phyloP scores from a whole-genome alignment of 2,113 vertebrate species.

The Catharus bicknelli region DNA sequence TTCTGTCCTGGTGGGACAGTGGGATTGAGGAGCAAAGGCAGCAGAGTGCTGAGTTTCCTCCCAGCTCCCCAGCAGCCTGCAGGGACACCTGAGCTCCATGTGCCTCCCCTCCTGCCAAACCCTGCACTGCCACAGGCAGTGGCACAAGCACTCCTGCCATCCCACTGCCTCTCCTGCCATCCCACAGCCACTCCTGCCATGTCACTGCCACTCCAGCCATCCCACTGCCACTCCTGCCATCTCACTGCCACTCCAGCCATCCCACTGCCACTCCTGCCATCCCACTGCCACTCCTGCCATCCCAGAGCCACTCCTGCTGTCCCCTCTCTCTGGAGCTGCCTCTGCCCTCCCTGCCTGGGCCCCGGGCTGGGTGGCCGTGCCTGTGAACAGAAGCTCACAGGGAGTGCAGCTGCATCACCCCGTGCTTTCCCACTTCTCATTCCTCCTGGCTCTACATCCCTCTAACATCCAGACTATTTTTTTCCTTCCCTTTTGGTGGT shows the following conservation, averaged over 20 bases:
- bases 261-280: no score
- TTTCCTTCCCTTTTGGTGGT: background rate
- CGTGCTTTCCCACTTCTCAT: background rate
- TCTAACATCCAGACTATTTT: background rate
- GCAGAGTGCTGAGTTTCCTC: background rate
- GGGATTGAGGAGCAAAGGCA: background rate
- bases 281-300: no score
- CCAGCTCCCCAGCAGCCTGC: background rate
- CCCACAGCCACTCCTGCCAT: no score
- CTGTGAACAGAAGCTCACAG: background rate
- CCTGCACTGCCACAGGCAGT: background rate
- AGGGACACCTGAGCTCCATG: background rate
- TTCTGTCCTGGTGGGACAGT: background rate
- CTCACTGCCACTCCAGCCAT: rapidly evolving
- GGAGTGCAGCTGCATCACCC: background rate
- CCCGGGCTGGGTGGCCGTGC: background rate
- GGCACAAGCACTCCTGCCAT: rapidly evolving
- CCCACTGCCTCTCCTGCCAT: no score
- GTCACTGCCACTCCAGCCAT: no score
- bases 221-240: no score
- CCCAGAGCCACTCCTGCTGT: no score
- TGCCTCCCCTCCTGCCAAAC: background rate
- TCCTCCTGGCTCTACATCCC: background rate
- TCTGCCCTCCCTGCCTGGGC: background rate
- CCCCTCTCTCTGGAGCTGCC: background rate